Conservation (phyloP, 2,888 invertebrate genomes). For the Leuctra nigra region DNA sequence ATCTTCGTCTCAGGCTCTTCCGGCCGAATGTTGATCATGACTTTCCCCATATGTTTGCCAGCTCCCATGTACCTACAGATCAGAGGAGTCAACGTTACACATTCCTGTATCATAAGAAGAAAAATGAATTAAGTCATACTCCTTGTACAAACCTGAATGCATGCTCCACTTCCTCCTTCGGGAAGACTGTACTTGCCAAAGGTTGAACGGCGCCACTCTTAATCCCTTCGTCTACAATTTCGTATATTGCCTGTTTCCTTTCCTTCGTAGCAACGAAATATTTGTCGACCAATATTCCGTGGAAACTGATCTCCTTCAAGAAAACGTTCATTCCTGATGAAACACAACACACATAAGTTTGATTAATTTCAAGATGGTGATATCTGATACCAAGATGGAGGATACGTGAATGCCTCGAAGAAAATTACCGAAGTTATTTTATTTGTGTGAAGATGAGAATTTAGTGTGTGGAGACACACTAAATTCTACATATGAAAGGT, state of each 20-base stretch:
- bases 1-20: slow-evolving; percentile 40
- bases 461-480: too few species aligned
- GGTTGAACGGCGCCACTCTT: slow-evolving; percentile 60
- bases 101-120: not conserved
- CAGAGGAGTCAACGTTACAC: not conserved
- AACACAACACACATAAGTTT: too few species aligned
- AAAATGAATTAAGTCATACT: not conserved
- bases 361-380: too few species aligned
- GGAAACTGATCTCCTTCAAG: slow-evolving; percentile 64
- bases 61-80: slow-evolving; percentile 42
- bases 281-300: slow-evolving; percentile 70
- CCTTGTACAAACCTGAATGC: slow-evolving; percentile 65
- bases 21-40: slow-evolving; percentile 45
- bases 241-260: slow-evolving; percentile 48
- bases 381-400: not conserved
- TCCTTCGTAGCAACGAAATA: slow-evolving; percentile 49
- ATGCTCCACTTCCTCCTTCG: slow-evolving; percentile 57
- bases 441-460: too few species aligned
- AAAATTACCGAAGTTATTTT: too few species aligned
- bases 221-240: slow-evolving; percentile 57
- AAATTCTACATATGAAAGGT: too few species aligned
- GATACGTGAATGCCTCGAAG: too few species aligned
- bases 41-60: slow-evolving; percentile 70
- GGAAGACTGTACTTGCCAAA: slow-evolving; percentile 56
- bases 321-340: slow-evolving; percentile 55